Evolutionary conservation across 2,113 vertebrate genomes (phyloP).

Genomic region (Ptilonorhynchus violaceus): DNA sequence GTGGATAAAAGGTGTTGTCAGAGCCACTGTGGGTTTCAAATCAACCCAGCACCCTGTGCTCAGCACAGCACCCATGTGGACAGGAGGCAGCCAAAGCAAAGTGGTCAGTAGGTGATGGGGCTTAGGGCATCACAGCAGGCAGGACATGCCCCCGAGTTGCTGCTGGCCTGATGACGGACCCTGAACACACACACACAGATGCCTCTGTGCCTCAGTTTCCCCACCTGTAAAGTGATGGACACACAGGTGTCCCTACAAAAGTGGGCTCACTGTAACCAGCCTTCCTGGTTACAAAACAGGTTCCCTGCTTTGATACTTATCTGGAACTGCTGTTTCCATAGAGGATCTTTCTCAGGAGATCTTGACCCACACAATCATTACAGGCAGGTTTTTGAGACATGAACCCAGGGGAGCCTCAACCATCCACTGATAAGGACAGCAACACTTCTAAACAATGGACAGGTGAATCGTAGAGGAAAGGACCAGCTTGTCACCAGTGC

Average conservation of each 20-base stretch:
- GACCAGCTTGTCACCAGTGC: not conserved
- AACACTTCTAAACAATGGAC: not conserved
- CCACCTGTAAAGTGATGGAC: not conserved
- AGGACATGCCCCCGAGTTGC: not conserved
- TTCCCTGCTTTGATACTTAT: not conserved
- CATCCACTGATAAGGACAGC: not conserved
- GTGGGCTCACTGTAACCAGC: not conserved
- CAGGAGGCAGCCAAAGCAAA: not conserved
- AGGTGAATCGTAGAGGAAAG: not conserved
- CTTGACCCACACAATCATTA: not conserved
- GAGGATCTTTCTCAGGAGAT: not conserved
- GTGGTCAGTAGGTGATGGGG: not conserved
- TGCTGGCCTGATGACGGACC: not conserved
- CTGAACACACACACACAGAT: not conserved
- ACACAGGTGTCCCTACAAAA: not conserved
- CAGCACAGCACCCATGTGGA: accelerated
- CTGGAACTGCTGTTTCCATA: not conserved
- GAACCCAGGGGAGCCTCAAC: not conserved
- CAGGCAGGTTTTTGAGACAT: not conserved
- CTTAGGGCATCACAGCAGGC: not conserved
- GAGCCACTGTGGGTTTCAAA: not conserved
- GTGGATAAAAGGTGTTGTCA: not conserved
- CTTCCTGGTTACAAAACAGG: not conserved
- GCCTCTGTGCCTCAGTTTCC: not conserved
- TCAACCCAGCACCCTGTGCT: not conserved